Conservation (phyloP, 2,113 vertebrate species). For the Otolemur garnettii region DNA sequence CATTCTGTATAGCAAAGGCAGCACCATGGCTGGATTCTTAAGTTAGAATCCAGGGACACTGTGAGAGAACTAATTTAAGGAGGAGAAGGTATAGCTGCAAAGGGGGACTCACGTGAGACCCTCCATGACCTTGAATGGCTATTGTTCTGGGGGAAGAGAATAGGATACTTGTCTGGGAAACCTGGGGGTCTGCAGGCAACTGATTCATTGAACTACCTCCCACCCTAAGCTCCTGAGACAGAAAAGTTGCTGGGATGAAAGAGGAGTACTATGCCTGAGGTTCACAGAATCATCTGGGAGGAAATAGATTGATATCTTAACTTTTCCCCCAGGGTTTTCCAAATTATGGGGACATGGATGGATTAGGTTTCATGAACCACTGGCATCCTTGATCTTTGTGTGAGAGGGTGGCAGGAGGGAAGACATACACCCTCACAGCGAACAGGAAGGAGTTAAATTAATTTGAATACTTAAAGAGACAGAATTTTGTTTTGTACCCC, state of each 20-base stretch:
- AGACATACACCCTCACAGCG: not conserved
- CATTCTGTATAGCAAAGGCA: not conserved
- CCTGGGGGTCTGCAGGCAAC: not conserved
- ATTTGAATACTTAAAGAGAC: constrained; percentile 53
- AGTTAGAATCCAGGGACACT: not conserved
- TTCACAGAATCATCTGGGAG: not conserved
- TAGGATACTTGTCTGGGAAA: not conserved
- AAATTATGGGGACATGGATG: not conserved
- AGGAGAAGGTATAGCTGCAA: not conserved
- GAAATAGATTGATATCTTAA: not conserved
- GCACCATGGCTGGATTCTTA: not conserved
- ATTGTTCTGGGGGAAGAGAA: not conserved
- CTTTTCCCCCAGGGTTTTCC: not conserved
- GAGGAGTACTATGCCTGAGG: not conserved
- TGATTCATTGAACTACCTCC: not conserved
- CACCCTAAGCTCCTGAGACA: not conserved
- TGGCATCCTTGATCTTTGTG: not conserved
- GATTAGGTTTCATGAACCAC: not conserved
- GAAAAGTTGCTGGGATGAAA: not conserved
- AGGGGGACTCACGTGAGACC: not conserved
- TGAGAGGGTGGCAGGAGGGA: not conserved
- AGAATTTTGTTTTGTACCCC: constrained; percentile 17
- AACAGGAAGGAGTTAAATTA: not conserved
- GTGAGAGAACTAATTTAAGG: not conserved
- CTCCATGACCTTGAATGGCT: not conserved